These are phyloP conservation scores for Chionis minor DNA, from an alignment of 2,113 vertebrate genomes.

Conservation along the genomic window DNA sequence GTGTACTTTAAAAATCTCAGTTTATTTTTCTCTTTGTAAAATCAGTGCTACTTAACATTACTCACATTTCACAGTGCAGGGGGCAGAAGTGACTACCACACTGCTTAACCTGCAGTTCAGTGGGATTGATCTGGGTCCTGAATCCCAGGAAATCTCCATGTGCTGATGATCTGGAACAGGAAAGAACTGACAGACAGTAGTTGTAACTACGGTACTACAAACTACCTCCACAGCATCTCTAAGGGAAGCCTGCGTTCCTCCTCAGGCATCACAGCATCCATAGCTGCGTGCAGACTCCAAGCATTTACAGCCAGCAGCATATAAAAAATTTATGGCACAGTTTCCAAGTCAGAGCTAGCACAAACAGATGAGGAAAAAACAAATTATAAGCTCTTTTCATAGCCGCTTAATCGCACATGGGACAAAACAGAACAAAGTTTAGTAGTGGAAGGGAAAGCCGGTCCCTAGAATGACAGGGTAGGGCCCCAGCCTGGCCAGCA, in stretches of 20 bases:
- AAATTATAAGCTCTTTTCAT: not conserved
- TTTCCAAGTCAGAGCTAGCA: not conserved
- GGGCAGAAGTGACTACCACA: not conserved
- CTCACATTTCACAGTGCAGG: conserved; percentile 32
- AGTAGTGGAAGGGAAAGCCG: not conserved
- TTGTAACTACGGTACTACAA: not conserved
- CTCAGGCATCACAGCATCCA: not conserved
- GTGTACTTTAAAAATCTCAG: conserved; percentile 14
- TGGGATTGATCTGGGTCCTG: not conserved
- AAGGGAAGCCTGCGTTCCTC: not conserved
- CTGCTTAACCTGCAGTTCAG: not conserved
- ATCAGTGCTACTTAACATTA: not conserved
- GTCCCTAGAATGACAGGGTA: not conserved
- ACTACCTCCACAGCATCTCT: not conserved
- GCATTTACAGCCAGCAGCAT: not conserved
- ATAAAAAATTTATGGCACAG: not conserved
- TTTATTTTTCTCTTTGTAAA: conserved; percentile 51
- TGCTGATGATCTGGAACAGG: not conserved
- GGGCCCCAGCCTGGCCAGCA: not conserved
- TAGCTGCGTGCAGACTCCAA: not conserved
- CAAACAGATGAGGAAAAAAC: not conserved
- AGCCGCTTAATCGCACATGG: not conserved
- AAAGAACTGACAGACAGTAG: not conserved
- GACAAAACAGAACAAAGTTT: not conserved
- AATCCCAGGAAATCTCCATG: not conserved